Evolutionary conservation across 1,140 invertebrate genomes (phyloP).

Genomic region (Delia radicum): DNA sequence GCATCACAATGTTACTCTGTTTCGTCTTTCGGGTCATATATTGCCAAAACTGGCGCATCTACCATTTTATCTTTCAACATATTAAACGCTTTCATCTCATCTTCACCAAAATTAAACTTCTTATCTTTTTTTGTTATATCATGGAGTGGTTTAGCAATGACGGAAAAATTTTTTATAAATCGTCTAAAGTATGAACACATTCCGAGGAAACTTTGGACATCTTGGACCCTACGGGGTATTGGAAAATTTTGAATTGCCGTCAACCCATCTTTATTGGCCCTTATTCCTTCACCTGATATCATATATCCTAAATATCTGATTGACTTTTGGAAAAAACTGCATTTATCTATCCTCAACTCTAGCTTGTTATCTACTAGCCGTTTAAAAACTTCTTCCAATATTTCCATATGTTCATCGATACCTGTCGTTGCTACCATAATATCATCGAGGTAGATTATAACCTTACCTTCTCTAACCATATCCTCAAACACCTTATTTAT

Average conservation of each 20-base stretch:
- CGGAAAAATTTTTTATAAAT: constrained; percentile 22
- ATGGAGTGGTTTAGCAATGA: constrained; percentile 15
- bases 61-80: not conserved
- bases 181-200: constrained; percentile 21
- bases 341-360: constrained; percentile 52
- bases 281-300: constrained; percentile 33
- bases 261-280: constrained; percentile 30
- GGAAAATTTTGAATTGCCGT: constrained; percentile 6
- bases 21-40: constrained; percentile 32
- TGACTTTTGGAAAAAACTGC: constrained; percentile 35
- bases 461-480: constrained; percentile 25
- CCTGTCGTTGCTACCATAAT: constrained; percentile 12
- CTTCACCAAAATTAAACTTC: not conserved
- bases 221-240: not conserved
- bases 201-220: not conserved
- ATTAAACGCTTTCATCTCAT: not conserved
- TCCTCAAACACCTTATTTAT: constrained; percentile 49
- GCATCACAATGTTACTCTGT: constrained; percentile 14
- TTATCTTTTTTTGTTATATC: not conserved
- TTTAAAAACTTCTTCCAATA: constrained; percentile 36
- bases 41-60: constrained; percentile 34
- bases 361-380: constrained; percentile 43
- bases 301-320: constrained; percentile 49
- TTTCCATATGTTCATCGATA: constrained; percentile 16
- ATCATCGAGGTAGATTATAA: constrained; percentile 30